Evolutionary conservation across 2,113 vertebrate species (phyloP).

Genomic region (Hipposideros armiger): DNA sequence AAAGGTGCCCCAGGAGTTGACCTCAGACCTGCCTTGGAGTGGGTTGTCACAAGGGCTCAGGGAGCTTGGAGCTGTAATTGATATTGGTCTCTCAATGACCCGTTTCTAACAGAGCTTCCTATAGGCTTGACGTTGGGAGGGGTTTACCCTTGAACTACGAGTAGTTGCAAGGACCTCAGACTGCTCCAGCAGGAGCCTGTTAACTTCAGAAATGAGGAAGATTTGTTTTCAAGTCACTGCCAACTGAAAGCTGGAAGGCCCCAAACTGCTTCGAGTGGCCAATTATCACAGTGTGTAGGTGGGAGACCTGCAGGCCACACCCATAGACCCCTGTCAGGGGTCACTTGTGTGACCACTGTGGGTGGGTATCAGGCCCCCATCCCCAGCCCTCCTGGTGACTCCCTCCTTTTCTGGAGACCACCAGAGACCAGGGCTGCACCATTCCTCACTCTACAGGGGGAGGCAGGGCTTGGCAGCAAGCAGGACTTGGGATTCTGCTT

Average conservation of each 20-base stretch:
- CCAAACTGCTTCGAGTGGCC: not conserved
- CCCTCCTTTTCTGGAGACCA: not conserved
- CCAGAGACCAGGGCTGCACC: not conserved
- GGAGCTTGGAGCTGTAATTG: not conserved
- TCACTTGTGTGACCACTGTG: not conserved
- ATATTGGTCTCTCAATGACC: not conserved
- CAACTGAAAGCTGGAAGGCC: not conserved
- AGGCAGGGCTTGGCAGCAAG: conserved; percentile 67
- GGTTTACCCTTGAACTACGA: not conserved
- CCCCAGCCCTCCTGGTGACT: not conserved
- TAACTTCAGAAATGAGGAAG: not conserved
- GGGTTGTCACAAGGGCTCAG: not conserved
- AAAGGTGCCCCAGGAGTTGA: no score
- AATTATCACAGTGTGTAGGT: fast-evolving
- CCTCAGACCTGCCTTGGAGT: not conserved
- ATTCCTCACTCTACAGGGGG: not conserved
- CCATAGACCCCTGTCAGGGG: not conserved
- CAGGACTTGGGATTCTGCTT: conserved; percentile 69
- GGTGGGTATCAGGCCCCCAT: no score
- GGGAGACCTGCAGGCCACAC: not conserved
- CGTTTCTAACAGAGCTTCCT: not conserved
- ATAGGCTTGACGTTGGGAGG: not conserved
- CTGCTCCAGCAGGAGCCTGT: not conserved
- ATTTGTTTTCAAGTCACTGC: not conserved
- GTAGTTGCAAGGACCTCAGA: not conserved